Evolutionary conservation across 1,140 invertebrate genomes (phyloP), one percentile per base, ranked within the genome.

Genomic region (Calephelis nemesis): DNA sequence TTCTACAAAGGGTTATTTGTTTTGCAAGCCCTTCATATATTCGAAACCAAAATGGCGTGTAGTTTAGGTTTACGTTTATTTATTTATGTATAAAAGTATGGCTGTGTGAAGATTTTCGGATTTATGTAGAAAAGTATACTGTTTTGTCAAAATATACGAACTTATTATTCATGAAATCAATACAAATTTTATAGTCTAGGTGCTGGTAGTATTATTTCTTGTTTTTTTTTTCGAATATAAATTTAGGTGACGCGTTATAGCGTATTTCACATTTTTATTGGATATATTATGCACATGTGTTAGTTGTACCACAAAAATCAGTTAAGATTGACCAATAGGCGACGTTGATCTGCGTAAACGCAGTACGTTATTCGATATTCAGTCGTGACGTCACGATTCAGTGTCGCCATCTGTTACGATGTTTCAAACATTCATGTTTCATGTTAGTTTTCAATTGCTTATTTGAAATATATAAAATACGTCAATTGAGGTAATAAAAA

Each of bases 11-110:
- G 45, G 63, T 71, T 82, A 80, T 84, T 83, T 82, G 76, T 82
- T 82, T 82, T 75, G 70, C 73, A 71, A 70, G 75, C 76, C 67
- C 74, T 75, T 69, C 75, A 79, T 77, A 74, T 81, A 75, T 71
- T 77, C 42, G 42, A 81, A 84, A 82, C 80, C 80, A 82, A 85
- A 84, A 81, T 77, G 76, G 77, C 77, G 76, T 82, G 77, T 81
- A 77, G 75, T 75, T 79, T 84, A 81, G 75, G 67, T 68, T n/a
- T 70, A 76, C 78, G 72, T 75, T 74, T 83, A 86, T 79, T 81
- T 84, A 78, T 83, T 78, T 79, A 78, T 83, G 71, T 78, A 74
- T 75, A 77, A 78, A 78, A 75, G 78, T 83, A 83, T 81, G 83
- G 78, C 79, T 85, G 83, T 85, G 79, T 82, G 74, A 82, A 74